phyloP scores from a whole-genome alignment of 2,888 invertebrate species.

The Brenthis ino region DNA sequence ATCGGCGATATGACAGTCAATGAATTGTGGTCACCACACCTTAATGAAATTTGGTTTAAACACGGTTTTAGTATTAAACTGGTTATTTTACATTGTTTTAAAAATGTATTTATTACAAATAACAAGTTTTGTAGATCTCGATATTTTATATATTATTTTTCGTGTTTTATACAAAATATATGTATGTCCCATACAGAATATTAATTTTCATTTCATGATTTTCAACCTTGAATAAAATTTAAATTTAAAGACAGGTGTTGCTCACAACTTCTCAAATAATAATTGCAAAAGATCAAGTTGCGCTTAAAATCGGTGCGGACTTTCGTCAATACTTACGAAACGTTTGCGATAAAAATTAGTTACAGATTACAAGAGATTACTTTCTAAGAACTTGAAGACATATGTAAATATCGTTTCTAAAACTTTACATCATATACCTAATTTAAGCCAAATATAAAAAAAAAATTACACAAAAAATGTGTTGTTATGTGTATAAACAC shows the following conservation, averaged over 20 bases:
- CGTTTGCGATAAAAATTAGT: neutral
- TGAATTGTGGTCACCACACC: constrained; percentile 18
- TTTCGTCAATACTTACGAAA: constrained; percentile 20
- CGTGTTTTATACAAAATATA: no score
- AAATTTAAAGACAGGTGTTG: constrained; percentile 6
- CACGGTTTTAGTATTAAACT: neutral
- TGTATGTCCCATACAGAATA: no score
- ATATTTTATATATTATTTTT: no score
- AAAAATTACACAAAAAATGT: no score
- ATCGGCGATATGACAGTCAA: constrained; percentile 17
- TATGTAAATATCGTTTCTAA: no score
- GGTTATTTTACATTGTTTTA: neutral
- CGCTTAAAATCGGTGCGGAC: constrained; percentile 10
- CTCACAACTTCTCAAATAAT: constrained; percentile 17
- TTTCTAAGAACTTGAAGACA: no score
- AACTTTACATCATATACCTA: no score
- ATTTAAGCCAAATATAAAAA: no score
- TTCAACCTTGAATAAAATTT: constrained; percentile 13
- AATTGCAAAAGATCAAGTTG: constrained; percentile 20
- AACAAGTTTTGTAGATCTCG: neutral
- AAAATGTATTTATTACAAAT: neutral
- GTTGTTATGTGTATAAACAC: no score
- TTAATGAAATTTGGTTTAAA: constrained; percentile 5
- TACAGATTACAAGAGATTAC: neutral
- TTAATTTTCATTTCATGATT: neutral